These are phyloP conservation scores for Falco cherrug DNA, from an alignment of 2,797 vertebrate genomes.

Conservation along the genomic window DNA sequence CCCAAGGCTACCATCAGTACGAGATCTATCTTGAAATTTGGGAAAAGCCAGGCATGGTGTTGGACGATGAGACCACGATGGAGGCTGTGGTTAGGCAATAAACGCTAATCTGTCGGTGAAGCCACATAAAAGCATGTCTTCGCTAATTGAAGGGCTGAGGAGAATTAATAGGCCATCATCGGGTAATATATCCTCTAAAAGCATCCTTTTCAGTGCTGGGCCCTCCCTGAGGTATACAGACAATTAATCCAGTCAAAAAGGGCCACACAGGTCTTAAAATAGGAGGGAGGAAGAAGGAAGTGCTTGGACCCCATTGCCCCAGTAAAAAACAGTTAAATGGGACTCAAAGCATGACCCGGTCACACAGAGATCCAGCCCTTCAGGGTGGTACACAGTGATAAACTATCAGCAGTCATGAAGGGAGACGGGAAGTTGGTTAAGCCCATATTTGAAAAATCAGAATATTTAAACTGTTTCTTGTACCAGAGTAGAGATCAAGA, in stretches of 20 bases:
- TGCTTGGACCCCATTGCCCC: not conserved
- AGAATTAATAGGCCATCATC: not conserved
- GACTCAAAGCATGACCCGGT: not conserved
- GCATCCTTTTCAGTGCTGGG: not conserved
- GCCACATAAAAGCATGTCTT: not conserved
- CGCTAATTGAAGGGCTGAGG: not conserved
- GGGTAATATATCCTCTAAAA: not conserved
- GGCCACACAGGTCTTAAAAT: not conserved
- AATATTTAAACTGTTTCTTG: not conserved
- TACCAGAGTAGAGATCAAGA: not conserved
- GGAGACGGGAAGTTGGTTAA: not conserved
- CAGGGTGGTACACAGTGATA: accelerated
- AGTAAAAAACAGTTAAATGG: not conserved
- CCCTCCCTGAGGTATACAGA: not conserved
- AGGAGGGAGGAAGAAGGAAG: not conserved
- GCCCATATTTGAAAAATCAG: not conserved
- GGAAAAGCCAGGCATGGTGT: not conserved
- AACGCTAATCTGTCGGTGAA: not conserved
- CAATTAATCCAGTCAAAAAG: not conserved
- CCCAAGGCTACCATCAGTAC: not conserved
- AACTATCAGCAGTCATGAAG: not conserved
- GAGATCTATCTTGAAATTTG: accelerated
- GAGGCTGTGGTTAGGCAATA: not conserved
- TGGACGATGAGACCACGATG: not conserved
- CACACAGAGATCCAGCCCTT: not conserved